These are phyloP conservation scores for Macaca mulatta DNA, from an alignment of 2,113 vertebrate species.

Conservation along the genomic window DNA sequence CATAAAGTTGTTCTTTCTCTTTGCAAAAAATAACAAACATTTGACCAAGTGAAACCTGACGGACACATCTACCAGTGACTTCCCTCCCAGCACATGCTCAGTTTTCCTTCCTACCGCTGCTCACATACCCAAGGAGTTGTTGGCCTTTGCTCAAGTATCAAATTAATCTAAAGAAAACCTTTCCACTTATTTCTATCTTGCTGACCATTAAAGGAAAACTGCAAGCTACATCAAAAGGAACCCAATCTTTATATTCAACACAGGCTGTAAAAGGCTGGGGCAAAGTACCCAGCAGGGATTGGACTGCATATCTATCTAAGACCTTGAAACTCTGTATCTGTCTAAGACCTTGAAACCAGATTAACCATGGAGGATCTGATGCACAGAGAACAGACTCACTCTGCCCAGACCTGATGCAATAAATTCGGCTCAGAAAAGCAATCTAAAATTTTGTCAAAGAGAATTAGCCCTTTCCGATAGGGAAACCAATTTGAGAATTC, in stretches of 20 bases:
- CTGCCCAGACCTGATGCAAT: background rate
- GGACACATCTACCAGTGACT: background rate
- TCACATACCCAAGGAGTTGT: background rate
- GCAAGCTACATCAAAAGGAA: background rate
- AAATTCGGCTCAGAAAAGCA: background rate
- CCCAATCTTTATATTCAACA: background rate
- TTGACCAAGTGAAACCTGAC: background rate
- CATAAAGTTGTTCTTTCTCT: background rate
- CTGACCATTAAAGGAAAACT: background rate
- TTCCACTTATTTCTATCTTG: background rate
- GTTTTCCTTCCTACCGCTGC: background rate
- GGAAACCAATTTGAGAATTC: background rate
- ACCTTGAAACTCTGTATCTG: background rate
- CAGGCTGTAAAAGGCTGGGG: background rate
- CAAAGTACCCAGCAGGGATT: background rate
- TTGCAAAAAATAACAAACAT: background rate
- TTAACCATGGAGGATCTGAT: background rate
- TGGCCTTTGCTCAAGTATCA: background rate
- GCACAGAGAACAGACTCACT: background rate
- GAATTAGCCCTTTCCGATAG: background rate
- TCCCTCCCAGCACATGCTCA: background rate
- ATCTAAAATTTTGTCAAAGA: constrained; percentile 2
- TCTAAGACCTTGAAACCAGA: background rate
- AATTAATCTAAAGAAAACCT: background rate
- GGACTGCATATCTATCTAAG: background rate